phyloP scores from a whole-genome alignment of 2,113 vertebrate genomes.

The Deroptyus accipitrinus region DNA sequence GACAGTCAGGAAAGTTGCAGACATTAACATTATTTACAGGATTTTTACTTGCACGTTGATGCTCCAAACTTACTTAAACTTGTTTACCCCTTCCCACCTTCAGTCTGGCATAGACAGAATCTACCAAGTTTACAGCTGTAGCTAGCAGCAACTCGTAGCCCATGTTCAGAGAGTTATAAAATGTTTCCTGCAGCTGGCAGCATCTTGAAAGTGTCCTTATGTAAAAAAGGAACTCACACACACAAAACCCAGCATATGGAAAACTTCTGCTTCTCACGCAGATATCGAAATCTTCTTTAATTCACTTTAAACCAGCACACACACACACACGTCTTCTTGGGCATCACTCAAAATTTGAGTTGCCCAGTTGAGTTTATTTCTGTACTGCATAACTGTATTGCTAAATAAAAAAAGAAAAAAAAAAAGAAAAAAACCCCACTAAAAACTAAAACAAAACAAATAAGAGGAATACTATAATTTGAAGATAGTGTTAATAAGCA shows the following conservation, averaged over 20 bases:
- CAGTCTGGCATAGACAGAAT: background rate
- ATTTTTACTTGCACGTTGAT: background rate
- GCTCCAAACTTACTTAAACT: background rate
- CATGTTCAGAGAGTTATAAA: background rate
- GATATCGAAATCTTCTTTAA: background rate
- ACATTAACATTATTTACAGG: background rate
- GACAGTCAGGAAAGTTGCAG: background rate
- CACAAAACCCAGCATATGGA: background rate
- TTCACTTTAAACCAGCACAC: background rate
- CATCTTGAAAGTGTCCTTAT: background rate
- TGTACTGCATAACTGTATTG: background rate
- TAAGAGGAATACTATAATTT: background rate
- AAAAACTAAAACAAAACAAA: background rate
- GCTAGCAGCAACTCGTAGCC: background rate
- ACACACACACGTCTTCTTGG: background rate
- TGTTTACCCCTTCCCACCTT: background rate
- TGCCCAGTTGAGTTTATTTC: background rate
- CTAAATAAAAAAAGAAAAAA: background rate
- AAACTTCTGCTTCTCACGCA: background rate
- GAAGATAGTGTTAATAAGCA: background rate
- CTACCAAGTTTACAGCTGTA: background rate
- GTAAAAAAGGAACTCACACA: background rate
- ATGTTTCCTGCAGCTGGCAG: background rate
- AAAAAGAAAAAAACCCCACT: fast-evolving
- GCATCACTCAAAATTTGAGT: background rate